phyloP scores from a whole-genome alignment of 2,888 invertebrate genomes.

The Dione juno region DNA sequence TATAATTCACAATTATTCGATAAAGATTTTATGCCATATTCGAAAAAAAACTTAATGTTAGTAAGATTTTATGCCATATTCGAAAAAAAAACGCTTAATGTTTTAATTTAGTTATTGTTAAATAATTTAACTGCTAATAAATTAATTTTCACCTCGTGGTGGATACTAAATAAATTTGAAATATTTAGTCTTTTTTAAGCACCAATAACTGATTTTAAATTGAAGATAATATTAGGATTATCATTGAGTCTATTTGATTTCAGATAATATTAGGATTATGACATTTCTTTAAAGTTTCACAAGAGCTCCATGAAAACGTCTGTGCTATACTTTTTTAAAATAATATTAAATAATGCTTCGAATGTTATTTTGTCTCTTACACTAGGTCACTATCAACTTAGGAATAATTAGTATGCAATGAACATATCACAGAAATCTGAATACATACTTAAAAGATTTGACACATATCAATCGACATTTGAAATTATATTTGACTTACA shows the following conservation, averaged over 20 bases:
- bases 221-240: conserved; percentile 8
- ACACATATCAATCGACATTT: neutral
- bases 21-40: neutral
- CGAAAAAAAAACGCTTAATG: neutral
- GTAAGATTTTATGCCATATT: neutral
- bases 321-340: neutral
- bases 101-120: neutral
- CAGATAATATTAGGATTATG: neutral
- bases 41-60: neutral
- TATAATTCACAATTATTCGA: neutral
- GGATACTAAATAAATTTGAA: neutral
- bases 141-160: neutral
- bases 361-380: neutral
- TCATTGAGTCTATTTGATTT: neutral
- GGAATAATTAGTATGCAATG: no score
- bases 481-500: neutral
- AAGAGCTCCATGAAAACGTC: neutral
- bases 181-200: neutral
- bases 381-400: no score
- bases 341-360: neutral
- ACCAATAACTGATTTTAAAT: conserved; percentile 1
- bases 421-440: neutral
- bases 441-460: conserved; percentile 1
- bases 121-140: neutral
- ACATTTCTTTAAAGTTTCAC: neutral